A percentile compares a stretch with the other conserved stretches of the same genome.
phyloP scores from a whole-genome alignment of 2,888 invertebrate genomes.

The Adelphocoris suturalis region DNA sequence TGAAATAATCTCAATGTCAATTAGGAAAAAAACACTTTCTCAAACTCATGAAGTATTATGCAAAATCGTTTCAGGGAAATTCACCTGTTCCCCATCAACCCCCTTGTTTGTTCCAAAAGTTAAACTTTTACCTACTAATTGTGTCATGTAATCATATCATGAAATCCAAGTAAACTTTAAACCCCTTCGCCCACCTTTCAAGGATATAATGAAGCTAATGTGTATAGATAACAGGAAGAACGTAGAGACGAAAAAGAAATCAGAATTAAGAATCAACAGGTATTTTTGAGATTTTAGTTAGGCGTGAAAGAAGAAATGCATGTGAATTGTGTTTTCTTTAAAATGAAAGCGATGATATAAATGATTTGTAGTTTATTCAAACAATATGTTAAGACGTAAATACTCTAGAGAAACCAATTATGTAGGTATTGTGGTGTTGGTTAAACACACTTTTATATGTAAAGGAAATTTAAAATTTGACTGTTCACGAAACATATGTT shows the following conservation, averaged over 20 bases:
- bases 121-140: background rate
- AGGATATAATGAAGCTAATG: background rate
- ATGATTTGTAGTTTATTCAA: too few species aligned
- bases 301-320: background rate
- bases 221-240: background rate
- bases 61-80: background rate
- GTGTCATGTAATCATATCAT: slow-evolving; percentile 29
- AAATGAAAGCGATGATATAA: too few species aligned
- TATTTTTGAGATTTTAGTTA: slow-evolving; percentile 61
- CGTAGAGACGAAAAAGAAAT: slow-evolving; percentile 34
- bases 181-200: background rate
- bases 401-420: too few species aligned
- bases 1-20: too few species aligned
- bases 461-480: too few species aligned
- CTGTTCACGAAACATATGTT: too few species aligned
- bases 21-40: too few species aligned
- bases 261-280: slow-evolving; percentile 68
- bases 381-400: too few species aligned
- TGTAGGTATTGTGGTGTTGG: too few species aligned
- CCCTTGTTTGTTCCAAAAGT: background rate
- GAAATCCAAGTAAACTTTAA: background rate
- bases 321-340: background rate
- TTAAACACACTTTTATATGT: too few species aligned
- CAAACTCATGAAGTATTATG: too few species aligned
- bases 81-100: background rate